Percentiles rank a stretch among this genome's conserved stretches.
phyloP scores from a whole-genome alignment of 2,113 vertebrate genomes.

The Epinephelus moara region DNA sequence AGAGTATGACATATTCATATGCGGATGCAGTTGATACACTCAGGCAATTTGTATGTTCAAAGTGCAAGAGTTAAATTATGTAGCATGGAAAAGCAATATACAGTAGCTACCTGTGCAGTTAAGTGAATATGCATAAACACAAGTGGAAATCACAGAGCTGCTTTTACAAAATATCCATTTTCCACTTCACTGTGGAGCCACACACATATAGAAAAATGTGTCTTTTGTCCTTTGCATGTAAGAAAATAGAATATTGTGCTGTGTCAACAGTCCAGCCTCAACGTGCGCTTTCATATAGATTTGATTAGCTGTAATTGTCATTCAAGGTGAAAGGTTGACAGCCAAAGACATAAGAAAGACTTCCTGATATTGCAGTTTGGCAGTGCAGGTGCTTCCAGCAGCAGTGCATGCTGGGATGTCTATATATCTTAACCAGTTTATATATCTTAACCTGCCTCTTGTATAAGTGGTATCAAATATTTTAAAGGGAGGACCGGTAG shows the following conservation, averaged over 20 bases:
- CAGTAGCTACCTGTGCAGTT: constrained; percentile 20
- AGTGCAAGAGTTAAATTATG: constrained; percentile 35
- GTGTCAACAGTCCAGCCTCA: constrained; percentile 34
- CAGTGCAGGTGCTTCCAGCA: neutral
- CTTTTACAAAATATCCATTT: constrained; percentile 36
- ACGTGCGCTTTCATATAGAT: constrained; percentile 8
- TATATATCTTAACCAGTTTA: neutral
- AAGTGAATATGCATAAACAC: constrained; percentile 10
- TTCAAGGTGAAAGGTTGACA: constrained; percentile 59
- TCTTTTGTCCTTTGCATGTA: constrained; percentile 4
- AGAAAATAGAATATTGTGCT: constrained; percentile 19
- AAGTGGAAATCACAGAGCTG: constrained; percentile 6
- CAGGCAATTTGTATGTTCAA: constrained; percentile 33
- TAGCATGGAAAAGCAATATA: constrained; percentile 31
- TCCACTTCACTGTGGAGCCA: constrained; percentile 24
- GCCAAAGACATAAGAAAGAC: constrained; percentile 24
- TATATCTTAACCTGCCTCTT: neutral
- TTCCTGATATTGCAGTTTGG: constrained; percentile 38
- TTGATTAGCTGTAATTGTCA: constrained; percentile 43
- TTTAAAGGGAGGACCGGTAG: constrained; percentile 10
- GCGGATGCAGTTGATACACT: constrained; percentile 27
- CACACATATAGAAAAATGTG: neutral
- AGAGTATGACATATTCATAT: constrained; percentile 49
- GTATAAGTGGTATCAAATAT: neutral
- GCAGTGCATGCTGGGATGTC: constrained; percentile 32